Evolutionary conservation across 2,888 invertebrate species (phyloP), one percentile per base, ranked within the genome.

Genomic region (Beris morrisii): DNA sequence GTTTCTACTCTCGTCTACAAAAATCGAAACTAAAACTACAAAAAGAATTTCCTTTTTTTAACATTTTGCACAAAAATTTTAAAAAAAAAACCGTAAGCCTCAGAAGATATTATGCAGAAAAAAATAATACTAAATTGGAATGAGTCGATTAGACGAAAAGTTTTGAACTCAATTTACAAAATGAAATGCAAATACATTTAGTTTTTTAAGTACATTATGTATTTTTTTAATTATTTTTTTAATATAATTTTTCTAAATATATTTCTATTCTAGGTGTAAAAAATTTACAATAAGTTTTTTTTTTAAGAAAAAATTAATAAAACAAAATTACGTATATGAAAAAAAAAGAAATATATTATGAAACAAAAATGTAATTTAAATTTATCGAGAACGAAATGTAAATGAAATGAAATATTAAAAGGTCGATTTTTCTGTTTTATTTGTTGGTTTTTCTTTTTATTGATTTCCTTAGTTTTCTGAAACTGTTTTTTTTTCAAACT

Each of bases 171-270:
- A 54, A 31, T 54, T 31, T 12, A 54, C 54, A 54, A 54, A 22
- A 13, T 48, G n/a, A 48, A 48, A 48, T 15, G 48, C 48, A 48
- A 48, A 13, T 48, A 48, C 48, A 54, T 54, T 56, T 56, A n/a
- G 13, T 12, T 30, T 15, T 31, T 50, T 61, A 61, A 61, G 61
- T 50, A 50, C 43, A 61, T 50, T 61, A 50, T 61, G 50, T 61
- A 52, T 61, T 50, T 52, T 61, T 61, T 58, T 61, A 61, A 50
- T n/a, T 38, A 7, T 38, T 38, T 50, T 46, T 61, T 61, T 61
- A 61, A 61, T 61, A 61, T 61, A 61, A 61, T 61, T 61, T 61
- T 61, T 61, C 61, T 61, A 61, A 61, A 61, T 61, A 61, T 61
- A 32, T 61, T 61, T 59, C 46, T 59, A 61, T 50, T 31, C 46